These are phyloP conservation scores for Nymphalis c-album DNA, from an alignment of 2,888 invertebrate genomes.

Conservation along the genomic window DNA sequence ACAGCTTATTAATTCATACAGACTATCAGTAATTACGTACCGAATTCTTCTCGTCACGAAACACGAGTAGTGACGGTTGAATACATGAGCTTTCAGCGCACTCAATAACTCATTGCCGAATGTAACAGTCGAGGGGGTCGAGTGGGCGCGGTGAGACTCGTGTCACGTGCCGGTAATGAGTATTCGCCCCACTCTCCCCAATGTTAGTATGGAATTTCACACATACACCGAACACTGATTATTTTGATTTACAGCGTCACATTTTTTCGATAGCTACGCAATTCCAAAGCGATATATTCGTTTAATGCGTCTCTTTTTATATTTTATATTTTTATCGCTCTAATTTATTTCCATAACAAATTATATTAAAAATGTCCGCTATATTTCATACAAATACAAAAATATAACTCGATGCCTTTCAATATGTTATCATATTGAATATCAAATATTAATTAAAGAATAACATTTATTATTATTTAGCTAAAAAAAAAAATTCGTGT, in stretches of 20 bases:
- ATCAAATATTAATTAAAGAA: background rate
- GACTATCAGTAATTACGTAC: conserved; percentile 31
- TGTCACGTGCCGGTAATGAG: conserved; percentile 81
- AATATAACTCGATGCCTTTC: too few species aligned
- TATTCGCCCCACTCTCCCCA: conserved; percentile 56
- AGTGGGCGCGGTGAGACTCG: conserved; percentile 63
- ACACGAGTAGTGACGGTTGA: conserved; percentile 49
- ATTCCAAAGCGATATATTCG: conserved; percentile 32
- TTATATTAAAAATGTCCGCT: conserved; percentile 11
- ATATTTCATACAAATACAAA: conserved; percentile 2
- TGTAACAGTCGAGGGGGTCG: conserved; percentile 57
- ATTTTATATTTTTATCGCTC: conserved; percentile 10
- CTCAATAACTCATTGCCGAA: conserved; percentile 81
- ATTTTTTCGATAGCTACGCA: conserved; percentile 48
- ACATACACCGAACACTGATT: conserved; percentile 70
- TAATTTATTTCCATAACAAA: conserved; percentile 17
- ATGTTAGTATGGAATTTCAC: conserved; percentile 73
- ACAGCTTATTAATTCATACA: conserved; percentile 18
- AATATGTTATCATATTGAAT: too few species aligned
- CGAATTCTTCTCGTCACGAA: conserved; percentile 34
- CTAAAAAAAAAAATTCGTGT: background rate
- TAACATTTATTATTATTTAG: background rate
- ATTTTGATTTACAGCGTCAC: conserved; percentile 67
- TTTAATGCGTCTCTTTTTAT: conserved; percentile 30
- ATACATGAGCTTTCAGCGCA: conserved; percentile 71